phyloP scores from a whole-genome alignment of 2,797 vertebrate species.

The Distichodus sexfasciatus region DNA sequence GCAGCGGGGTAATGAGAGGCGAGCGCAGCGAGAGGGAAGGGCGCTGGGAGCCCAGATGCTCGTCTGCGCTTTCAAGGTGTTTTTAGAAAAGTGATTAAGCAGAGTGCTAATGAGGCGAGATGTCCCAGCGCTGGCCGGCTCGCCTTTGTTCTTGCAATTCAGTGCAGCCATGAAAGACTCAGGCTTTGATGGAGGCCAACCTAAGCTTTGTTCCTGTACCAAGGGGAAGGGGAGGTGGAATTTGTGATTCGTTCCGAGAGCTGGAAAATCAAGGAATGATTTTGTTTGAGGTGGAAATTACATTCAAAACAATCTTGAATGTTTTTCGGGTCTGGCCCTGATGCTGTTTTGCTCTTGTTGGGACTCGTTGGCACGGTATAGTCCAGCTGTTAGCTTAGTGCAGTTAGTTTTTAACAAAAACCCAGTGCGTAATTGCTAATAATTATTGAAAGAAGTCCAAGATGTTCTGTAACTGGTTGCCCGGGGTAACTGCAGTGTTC shows the following conservation, averaged over 20 bases:
- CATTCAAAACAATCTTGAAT: conserved; percentile 19
- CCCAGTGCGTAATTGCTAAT: background rate
- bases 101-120: conserved; percentile 49
- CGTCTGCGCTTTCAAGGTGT: conserved; percentile 42
- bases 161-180: conserved; percentile 42
- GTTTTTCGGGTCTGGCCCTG: background rate
- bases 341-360: background rate
- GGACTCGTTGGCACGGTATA: too few relatives aligned
- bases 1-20: conserved; percentile 44
- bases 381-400: background rate
- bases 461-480: conserved; percentile 24
- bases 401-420: conserved; percentile 13
- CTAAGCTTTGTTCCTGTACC: conserved; percentile 43
- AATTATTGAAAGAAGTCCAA: conserved; percentile 10
- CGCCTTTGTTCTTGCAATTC: conserved; percentile 52
- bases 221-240: conserved; percentile 35
- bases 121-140: conserved; percentile 29
- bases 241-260: conserved; percentile 37
- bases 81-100: conserved; percentile 53
- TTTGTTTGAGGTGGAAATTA: conserved; percentile 53
- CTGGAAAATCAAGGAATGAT: conserved; percentile 39
- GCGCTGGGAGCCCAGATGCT: conserved; percentile 41
- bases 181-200: conserved; percentile 42
- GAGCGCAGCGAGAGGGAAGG: conserved; percentile 32
- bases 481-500: conserved; percentile 12